Evolutionary conservation across 2,113 vertebrate species (phyloP).

Genomic region (Epinephelus lanceolatus): DNA sequence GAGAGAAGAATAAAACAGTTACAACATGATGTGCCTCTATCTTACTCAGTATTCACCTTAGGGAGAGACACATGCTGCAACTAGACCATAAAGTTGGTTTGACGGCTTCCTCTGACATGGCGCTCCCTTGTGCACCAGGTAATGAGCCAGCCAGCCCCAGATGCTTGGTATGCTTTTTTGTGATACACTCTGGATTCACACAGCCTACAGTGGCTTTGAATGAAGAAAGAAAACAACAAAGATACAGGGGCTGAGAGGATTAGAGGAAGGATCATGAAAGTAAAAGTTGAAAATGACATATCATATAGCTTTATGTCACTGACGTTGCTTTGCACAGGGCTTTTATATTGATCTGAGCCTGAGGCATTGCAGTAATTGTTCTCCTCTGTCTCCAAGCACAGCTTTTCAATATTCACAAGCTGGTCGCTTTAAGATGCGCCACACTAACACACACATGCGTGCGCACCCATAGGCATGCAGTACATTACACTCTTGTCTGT

Average conservation of each 20-base stretch:
- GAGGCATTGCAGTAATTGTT: constrained; percentile 69
- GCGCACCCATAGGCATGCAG: constrained; percentile 8
- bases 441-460: constrained; percentile 29
- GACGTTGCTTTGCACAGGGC: constrained; percentile 36
- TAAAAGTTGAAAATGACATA: constrained; percentile 68
- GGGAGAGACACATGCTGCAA: constrained; percentile 43
- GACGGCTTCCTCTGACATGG: constrained; percentile 56
- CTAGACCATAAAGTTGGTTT: constrained; percentile 46
- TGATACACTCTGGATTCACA: constrained; percentile 35
- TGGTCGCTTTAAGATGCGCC: constrained; percentile 33
- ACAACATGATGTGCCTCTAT: constrained; percentile 51
- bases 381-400: constrained; percentile 52
- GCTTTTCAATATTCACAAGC: constrained; percentile 58
- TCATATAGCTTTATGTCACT: constrained; percentile 63
- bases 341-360: constrained; percentile 67
- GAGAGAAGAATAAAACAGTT: constrained; percentile 52
- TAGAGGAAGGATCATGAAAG: constrained; percentile 62
- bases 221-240: constrained; percentile 53
- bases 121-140: constrained; percentile 51
- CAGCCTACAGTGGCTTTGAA: constrained; percentile 45
- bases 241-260: constrained; percentile 54
- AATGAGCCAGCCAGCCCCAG: constrained; percentile 56
- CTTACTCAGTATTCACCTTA: constrained; percentile 50
- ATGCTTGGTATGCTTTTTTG: constrained; percentile 36
- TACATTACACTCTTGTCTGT: constrained; percentile 1